Percentiles rank a stretch among this genome's conserved stretches.
phyloP scores from a whole-genome alignment of 2,113 vertebrate species.

The Brachypteracias leptosomus region DNA sequence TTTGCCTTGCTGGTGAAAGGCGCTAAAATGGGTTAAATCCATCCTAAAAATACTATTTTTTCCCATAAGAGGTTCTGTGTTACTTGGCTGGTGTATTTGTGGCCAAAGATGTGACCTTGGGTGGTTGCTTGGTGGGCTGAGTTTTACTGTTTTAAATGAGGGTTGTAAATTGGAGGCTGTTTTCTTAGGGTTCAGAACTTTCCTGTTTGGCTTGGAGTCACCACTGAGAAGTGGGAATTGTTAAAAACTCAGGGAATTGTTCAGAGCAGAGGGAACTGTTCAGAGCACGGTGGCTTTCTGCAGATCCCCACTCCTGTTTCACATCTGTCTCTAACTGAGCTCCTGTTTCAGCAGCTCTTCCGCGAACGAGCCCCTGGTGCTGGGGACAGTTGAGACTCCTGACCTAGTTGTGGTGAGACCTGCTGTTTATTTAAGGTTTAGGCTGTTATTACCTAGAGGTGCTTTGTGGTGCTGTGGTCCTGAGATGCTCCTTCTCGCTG shows the following conservation, averaged over 20 bases:
- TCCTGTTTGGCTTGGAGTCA: neutral
- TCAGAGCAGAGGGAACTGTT: neutral
- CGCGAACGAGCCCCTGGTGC: rapidly evolving
- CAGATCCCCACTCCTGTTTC: neutral
- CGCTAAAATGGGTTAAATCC: neutral
- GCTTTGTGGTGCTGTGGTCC: neutral
- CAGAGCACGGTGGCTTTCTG: neutral
- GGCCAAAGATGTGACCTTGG: neutral
- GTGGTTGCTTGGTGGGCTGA: neutral
- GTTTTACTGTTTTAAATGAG: neutral
- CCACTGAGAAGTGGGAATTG: neutral
- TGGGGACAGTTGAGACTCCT: neutral
- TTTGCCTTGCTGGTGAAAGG: neutral
- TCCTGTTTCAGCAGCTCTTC: neutral
- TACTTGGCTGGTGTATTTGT: neutral
- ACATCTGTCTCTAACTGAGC: neutral
- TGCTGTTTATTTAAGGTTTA: neutral
- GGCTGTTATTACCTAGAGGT: neutral
- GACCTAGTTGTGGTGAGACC: neutral
- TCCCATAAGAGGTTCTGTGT: neutral
- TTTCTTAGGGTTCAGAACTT: neutral
- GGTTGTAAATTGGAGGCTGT: neutral
- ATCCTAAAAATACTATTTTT: neutral
- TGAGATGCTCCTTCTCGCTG: neutral
- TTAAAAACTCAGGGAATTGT: too few species aligned